These are phyloP conservation scores for Meloe dianella DNA, from an alignment of 2,888 invertebrate genomes.

Conservation along the genomic window DNA sequence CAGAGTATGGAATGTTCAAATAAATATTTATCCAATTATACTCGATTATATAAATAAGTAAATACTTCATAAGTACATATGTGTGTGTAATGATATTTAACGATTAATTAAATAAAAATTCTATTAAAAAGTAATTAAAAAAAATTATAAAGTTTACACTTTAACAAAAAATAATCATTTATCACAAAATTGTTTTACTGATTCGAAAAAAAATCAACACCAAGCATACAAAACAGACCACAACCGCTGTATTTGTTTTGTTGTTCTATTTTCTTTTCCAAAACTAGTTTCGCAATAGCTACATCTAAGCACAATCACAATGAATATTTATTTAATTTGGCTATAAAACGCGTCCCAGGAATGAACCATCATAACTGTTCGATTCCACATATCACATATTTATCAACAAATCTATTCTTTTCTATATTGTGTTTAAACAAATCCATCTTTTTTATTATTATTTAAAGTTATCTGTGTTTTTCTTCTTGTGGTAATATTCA, in stretches of 20 bases:
- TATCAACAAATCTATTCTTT: too few species aligned
- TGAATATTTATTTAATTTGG: constrained; percentile 6
- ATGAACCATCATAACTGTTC: constrained; percentile 12
- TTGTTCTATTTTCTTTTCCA: background rate
- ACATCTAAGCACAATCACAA: constrained; percentile 32
- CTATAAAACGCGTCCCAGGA: constrained; percentile 23
- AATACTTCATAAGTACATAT: constrained; percentile 22
- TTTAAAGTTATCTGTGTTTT: background rate
- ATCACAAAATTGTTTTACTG: background rate
- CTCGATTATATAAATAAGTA: constrained; percentile 18
- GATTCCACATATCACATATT: background rate
- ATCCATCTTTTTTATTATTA: background rate
- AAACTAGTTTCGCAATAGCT: constrained; percentile 16
- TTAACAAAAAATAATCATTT: background rate
- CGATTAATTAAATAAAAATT: background rate
- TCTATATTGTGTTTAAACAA: too few species aligned
- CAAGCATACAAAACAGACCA: constrained; percentile 31
- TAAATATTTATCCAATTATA: constrained; percentile 21
- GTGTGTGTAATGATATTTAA: background rate
- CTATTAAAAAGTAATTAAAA: background rate
- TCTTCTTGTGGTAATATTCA: background rate
- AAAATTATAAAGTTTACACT: background rate
- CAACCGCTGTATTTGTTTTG: constrained; percentile 24
- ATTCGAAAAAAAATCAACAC: constrained; percentile 23
- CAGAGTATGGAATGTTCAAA: constrained; percentile 29